Conservation (phyloP, 2,113 vertebrate species). For the Lethenteron reissneri region DNA sequence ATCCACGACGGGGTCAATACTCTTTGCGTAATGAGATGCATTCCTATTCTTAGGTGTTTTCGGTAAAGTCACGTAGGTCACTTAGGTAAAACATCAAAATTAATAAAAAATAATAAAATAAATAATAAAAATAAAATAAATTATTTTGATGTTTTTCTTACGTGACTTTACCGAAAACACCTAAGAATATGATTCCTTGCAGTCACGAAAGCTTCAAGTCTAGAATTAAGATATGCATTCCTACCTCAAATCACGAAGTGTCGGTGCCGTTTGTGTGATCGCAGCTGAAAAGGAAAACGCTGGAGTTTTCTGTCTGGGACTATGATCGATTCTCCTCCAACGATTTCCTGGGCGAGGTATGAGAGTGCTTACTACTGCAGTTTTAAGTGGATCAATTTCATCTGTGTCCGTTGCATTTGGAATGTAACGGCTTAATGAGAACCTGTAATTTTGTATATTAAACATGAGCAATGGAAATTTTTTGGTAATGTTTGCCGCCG, state of each 20-base stretch:
- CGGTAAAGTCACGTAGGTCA: too few species aligned
- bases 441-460: background rate
- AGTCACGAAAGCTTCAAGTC: too few species aligned
- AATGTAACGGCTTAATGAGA: background rate
- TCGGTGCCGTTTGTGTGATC: too few species aligned
- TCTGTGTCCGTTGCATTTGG: background rate
- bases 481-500: background rate
- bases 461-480: background rate
- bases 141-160: too few species aligned
- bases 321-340: conserved; percentile 94
- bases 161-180: too few species aligned
- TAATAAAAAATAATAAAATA: too few species aligned
- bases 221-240: conserved; percentile 14
- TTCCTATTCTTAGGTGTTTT: conserved; percentile 14
- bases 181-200: too few species aligned
- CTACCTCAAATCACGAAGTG: conserved; percentile 10
- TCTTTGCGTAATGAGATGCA: conserved; percentile 15
- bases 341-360: conserved; percentile 93
- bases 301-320: conserved; percentile 97
- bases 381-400: background rate
- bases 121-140: too few species aligned
- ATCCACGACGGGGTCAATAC: background rate
- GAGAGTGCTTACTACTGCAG: conserved; percentile 13
- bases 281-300: conserved; percentile 90
- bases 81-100: too few species aligned